Evolutionary conservation across 1,140 invertebrate species (phyloP).

Genomic region (Tetramorium simillimum): DNA sequence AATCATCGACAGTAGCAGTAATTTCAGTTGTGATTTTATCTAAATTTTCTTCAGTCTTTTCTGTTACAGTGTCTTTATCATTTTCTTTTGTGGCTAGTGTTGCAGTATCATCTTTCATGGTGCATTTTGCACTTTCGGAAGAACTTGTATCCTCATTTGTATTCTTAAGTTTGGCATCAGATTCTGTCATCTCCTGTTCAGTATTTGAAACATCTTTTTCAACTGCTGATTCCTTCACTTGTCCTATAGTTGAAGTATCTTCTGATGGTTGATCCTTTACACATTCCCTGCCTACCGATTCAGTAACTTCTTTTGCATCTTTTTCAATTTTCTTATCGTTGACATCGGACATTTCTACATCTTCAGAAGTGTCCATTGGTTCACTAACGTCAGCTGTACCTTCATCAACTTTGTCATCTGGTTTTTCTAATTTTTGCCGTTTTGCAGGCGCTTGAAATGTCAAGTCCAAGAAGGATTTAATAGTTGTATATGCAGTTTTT

Average conservation of each 20-base stretch:
- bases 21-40: constrained; percentile 49
- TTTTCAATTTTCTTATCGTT: constrained; percentile 69
- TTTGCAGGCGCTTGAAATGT: constrained; percentile 81
- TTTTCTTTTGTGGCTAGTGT: constrained; percentile 20
- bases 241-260: constrained; percentile 1
- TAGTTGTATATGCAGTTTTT: constrained; percentile 86
- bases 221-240: constrained; percentile 45
- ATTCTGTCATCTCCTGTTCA: constrained; percentile 48
- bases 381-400: constrained; percentile 60
- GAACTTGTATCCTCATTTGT: constrained; percentile 42
- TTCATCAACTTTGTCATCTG: constrained; percentile 70
- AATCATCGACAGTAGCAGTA: constrained; percentile 36
- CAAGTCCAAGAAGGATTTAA: constrained; percentile 86
- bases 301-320: constrained; percentile 58
- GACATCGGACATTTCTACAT: constrained; percentile 72
- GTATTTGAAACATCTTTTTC: constrained; percentile 48
- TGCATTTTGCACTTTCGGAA: constrained; percentile 39
- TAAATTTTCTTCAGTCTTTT: constrained; percentile 57
- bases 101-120: neutral
- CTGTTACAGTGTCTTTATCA: constrained; percentile 40
- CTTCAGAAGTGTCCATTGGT: constrained; percentile 79
- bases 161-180: constrained; percentile 41
- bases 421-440: constrained; percentile 80
- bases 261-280: constrained; percentile 39
- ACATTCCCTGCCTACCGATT: constrained; percentile 22